Evolutionary conservation across 2,888 invertebrate genomes (phyloP).

Genomic region (Spilosoma lubricipeda): DNA sequence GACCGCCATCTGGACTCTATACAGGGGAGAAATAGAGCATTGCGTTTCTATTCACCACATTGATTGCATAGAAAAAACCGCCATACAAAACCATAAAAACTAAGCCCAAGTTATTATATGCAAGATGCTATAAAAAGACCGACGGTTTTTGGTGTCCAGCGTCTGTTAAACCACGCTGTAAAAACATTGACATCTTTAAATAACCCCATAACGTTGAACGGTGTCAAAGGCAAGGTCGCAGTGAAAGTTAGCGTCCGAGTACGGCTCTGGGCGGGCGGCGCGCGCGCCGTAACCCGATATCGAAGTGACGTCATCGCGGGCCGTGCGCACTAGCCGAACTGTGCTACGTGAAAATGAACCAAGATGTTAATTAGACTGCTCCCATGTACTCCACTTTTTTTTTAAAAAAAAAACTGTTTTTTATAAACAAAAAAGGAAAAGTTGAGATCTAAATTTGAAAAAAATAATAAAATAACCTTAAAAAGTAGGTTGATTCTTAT

Average conservation of each 20-base stretch:
- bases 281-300: slow-evolving; percentile 74
- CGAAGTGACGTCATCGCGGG: slow-evolving; percentile 80
- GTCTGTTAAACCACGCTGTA: not conserved
- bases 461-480: not conserved
- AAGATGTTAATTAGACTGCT: slow-evolving; percentile 14
- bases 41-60: not conserved
- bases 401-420: not conserved
- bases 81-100: not conserved
- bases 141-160: not conserved
- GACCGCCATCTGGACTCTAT: not conserved
- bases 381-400: not conserved
- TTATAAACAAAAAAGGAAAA: too few relatives aligned
- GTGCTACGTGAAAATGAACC: slow-evolving; percentile 55
- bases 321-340: slow-evolving; percentile 79
- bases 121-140: not conserved
- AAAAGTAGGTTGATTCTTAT: not conserved
- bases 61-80: not conserved
- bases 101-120: not conserved
- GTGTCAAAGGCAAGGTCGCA: slow-evolving; percentile 72
- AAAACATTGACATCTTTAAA: slow-evolving; percentile 18
- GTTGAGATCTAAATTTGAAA: slow-evolving; percentile 1
- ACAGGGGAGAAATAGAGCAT: not conserved
- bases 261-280: slow-evolving; percentile 63
- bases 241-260: slow-evolving; percentile 71
- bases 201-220: slow-evolving; percentile 22